Evolutionary conservation across 2,797 vertebrate genomes (phyloP), one percentile per base, ranked within the genome.

Genomic region (Crax fasciolata): DNA sequence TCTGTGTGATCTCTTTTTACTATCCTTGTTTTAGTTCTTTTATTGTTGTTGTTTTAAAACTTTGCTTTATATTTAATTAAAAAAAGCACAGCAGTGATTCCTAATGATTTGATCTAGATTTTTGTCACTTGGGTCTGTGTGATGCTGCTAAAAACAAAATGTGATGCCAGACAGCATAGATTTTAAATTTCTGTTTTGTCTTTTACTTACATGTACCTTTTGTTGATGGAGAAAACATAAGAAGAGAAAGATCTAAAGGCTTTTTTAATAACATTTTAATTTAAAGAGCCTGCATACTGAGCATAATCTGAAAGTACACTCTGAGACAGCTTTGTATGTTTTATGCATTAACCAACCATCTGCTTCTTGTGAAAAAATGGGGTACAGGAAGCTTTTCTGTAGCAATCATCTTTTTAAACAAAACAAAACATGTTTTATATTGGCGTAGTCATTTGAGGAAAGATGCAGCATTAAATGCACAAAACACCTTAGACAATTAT

Each of bases 71-170:
- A 62, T 77, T 90, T 78, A 63, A 75, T 67, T 62, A 52, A 84
- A 74, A 70, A 67, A 54, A 4, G 0, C 51, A 44, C 44, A 71
- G 28, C n/a, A 75, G 17, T 43, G 61, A 71, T 15, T 90, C 8
- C 39, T 90, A 82, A 78, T 82, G 58, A 79, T 88, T 43, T 83
- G 52, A 82, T 85, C 41, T 82, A 51, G 41, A 52, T 75, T 82
- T 78, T 71, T 75, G 20, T 75, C 39, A 71, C 54, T 72, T 1
- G 0, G 19, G 10, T 28, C 49, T 84, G 43, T 24, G 20, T 52
- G 43, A 49, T 85, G 27, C 43, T 88, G 62, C 39, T 94, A 88
- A 90, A 90, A 92, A 2, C 35, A 79, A 82, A 94, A 82, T 32
- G 25, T 75, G 59, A 79, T 90, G 54, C 76, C 72, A 68, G 49